Evolutionary conservation across 2,888 invertebrate species (phyloP), one percentile per base, ranked within the genome.

Genomic region (Hyposoter dolosus): DNA sequence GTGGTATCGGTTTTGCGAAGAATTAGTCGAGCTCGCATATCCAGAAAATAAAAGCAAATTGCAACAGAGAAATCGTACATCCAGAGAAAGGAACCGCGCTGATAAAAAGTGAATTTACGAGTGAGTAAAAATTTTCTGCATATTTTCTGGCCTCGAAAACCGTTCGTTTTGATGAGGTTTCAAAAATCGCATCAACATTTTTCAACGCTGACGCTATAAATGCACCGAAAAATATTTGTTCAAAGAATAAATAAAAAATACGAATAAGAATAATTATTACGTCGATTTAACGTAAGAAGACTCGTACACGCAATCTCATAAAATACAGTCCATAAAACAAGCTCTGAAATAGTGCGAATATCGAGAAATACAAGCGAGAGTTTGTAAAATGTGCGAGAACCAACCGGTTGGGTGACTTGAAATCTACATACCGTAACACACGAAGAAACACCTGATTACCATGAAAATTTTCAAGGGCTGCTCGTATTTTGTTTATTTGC

Each of bases 341-440:
- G 74, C 81, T 56, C 66, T 9, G 56, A 23, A 75, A 75, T 74
- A 45, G 80, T 43, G 15, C 56, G 81, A 19, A 75, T 82, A 81
- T 81, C 74, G 74, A 50, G 74, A 81, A 68, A 81, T 72, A 63
- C 53, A 68, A 81, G 56, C 60, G 77, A 81, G 76, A 81, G 74
- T 74, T 65, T 75, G 53, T 60, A 78, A 84, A 84, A 84, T 77
- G 75, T 75, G 75, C 79, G 83, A 78, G 79, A 83, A 78, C 66
- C 43, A 82, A 85, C 82, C 85, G 75, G 85, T 76, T 79, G 40
- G 65, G 53, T 23, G 79, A 76, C 75, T 82, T 47, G 35, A 28
- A 79, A 85, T 85, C 65, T 79, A 47, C 85, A 82, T 85, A 82
- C 71, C 82, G 85, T 76, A 76, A 66, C 69, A 40, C 19, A 72